A percentile compares a stretch with the other conserved stretches of the same genome.
phyloP scores from a whole-genome alignment of 2,797 vertebrate species.

The Halcyon chelicuti region DNA sequence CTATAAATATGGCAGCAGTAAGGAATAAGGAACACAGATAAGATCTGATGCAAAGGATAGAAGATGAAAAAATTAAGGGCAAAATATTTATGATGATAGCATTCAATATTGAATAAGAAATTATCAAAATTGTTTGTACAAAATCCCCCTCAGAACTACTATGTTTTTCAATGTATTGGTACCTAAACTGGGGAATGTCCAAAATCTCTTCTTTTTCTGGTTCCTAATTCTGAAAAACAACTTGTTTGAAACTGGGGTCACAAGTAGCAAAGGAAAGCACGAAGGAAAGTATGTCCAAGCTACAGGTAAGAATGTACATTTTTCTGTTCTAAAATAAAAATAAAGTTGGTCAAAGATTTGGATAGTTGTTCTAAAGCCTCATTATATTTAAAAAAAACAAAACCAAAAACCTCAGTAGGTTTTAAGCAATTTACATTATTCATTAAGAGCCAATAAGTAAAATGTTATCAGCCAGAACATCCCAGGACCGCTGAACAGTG shows the following conservation, averaged over 20 bases:
- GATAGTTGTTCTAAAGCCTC: neutral
- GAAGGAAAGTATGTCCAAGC: neutral
- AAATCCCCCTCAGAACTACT: accelerated
- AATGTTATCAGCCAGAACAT: neutral
- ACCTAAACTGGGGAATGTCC: accelerated
- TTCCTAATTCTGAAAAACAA: neutral
- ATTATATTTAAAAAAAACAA: neutral
- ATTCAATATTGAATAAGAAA: neutral
- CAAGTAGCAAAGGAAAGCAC: neutral
- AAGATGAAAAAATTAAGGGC: neutral
- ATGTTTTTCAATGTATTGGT: neutral
- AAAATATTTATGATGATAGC: neutral
- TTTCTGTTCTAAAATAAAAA: neutral
- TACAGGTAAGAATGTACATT: neutral
- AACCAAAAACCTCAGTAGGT: neutral
- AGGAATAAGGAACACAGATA: neutral
- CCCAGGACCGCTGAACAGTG: neutral
- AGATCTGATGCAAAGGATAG: neutral
- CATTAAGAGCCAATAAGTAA: neutral
- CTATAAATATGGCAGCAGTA: neutral
- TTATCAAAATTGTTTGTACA: neutral
- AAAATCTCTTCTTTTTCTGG: neutral
- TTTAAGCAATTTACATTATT: neutral
- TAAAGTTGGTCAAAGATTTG: neutral
- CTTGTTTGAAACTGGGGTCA: neutral